Base-by-base conservation (phyloP, 2,888 invertebrate genomes). In the Dexiosoma caninum region DNA sequence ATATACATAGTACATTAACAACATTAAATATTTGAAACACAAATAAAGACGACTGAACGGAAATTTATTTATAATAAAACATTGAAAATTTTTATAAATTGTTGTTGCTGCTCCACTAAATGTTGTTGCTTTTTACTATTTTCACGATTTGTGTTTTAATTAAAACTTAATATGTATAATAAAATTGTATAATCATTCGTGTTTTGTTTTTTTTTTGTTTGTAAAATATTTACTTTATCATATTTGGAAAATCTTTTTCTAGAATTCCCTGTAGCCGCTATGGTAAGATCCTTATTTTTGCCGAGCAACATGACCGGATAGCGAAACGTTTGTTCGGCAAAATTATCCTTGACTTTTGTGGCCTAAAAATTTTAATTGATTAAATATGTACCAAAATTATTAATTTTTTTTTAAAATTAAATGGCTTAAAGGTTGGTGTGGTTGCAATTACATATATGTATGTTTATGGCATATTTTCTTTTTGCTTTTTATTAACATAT, bases 241-340 rank as follows among this genome's bases (percentile, higher is more conserved):
- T 88, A 88, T 87, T 88, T 88, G 82, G 88, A 88, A 84, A 88
- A 88, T 85, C 86, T 88, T 88, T 89, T 90, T 86, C 87, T 87
- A 82, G 89, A 87, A 85, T 87, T 88, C 81, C 89, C 89, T 84
- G 89, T 87, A 82, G 88, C 88, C 85, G 86, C 89, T 86, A 88
- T 87, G 78, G 88, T 89, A 74, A 90, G 87, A 78, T 89, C 89
- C 88, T 89, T 89, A 86, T 88, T 87, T 85, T 90, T 90, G 86
- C 89, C 89, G 82, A 90, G 85, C 83, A 90, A 86, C 87, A 90
- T 86, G 85, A 90, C 86, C 82, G 90, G 90, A 88, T 90, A 90
- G 79, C 90, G 90, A 87, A 90, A 89, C 80, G 85, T 86, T 83
- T 85, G 86, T 74, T 88, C 88, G 81, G 86, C 85, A 86, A 88